phyloP scores from a whole-genome alignment of 92 coral and sea anemone species.

The Blastomussa wellsi region DNA sequence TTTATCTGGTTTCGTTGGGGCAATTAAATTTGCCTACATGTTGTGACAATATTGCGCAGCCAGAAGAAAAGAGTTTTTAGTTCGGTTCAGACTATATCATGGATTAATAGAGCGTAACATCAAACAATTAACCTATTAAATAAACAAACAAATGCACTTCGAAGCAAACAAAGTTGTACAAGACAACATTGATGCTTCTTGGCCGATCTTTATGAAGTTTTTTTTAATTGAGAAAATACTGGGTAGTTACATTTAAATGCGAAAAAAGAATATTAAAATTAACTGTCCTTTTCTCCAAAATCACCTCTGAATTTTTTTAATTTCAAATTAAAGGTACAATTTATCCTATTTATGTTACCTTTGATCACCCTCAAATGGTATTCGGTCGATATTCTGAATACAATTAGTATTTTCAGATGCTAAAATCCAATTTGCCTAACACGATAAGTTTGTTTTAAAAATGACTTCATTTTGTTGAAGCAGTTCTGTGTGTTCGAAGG shows the following conservation, averaged over 20 bases:
- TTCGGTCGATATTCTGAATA: background rate
- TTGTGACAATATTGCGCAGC: background rate
- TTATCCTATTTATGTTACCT: background rate
- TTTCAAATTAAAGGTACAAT: background rate
- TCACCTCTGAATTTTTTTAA: background rate
- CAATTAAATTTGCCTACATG: background rate
- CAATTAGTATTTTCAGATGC: background rate
- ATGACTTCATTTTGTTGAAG: slow-evolving; percentile 34
- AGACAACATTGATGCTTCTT: background rate
- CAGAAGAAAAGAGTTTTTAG: background rate
- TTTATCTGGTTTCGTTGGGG: background rate
- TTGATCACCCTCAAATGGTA: background rate
- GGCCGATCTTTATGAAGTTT: background rate
- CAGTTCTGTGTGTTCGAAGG: slow-evolving; percentile 10
- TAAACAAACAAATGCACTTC: background rate
- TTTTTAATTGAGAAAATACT: too few species aligned
- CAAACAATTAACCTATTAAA: background rate
- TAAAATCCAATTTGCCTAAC: background rate
- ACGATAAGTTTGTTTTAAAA: background rate
- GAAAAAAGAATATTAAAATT: background rate
- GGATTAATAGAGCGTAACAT: background rate
- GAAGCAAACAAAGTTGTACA: background rate
- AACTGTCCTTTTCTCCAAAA: background rate
- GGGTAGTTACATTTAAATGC: background rate
- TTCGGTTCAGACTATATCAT: background rate